Evolutionary conservation across 2,113 vertebrate genomes (phyloP).

Genomic region (Onychostruthus taczanowskii): DNA sequence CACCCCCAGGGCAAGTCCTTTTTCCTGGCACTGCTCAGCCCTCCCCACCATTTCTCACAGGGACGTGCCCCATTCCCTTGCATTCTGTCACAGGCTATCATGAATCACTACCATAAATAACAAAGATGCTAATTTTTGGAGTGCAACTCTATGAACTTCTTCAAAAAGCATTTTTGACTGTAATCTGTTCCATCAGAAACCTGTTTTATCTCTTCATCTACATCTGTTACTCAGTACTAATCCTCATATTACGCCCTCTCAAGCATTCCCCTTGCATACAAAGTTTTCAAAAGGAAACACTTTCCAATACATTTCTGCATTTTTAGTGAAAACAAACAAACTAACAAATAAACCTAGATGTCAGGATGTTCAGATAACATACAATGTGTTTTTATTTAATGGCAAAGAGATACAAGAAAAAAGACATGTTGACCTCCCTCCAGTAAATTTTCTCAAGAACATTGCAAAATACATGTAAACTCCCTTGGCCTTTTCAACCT

Average conservation of each 20-base stretch:
- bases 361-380: background rate
- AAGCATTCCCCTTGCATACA: background rate
- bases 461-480: constrained; percentile 45
- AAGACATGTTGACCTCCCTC: constrained; percentile 6
- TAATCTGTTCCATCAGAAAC: background rate
- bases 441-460: constrained; percentile 38
- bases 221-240: background rate
- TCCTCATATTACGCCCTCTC: background rate
- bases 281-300: background rate
- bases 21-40: background rate
- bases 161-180: background rate
- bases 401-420: background rate
- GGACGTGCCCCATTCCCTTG: background rate
- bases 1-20: background rate
- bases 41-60: background rate
- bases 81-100: background rate
- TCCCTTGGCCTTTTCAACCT: constrained; percentile 53
- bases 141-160: background rate
- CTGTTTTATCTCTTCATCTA: background rate
- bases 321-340: background rate
- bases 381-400: constrained; percentile 36
- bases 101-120: background rate
- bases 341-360: background rate
- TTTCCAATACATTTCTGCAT: background rate
- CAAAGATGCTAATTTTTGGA: background rate